phyloP scores from a whole-genome alignment of 2,888 invertebrate species.

The Tenthredo notha region DNA sequence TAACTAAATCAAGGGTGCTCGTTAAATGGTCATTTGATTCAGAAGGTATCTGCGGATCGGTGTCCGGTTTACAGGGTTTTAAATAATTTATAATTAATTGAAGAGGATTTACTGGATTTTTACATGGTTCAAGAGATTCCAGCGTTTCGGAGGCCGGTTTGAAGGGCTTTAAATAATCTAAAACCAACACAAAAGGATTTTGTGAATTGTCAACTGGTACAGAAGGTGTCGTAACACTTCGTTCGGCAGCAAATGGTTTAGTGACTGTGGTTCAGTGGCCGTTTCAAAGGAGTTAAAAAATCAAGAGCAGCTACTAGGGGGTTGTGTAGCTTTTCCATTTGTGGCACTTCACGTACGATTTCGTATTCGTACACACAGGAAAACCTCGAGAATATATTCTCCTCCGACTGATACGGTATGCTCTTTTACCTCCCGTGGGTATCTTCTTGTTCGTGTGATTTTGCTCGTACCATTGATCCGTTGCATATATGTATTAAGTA shows the following conservation, averaged over 20 bases:
- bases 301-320: too few relatives aligned
- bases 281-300: not conserved
- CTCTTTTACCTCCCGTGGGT: not conserved
- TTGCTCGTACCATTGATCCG: not conserved
- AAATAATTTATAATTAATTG: not conserved
- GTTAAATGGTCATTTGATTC: not conserved
- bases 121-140: not conserved
- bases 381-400: too few relatives aligned
- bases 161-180: not conserved
- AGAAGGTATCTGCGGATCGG: not conserved
- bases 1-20: not conserved
- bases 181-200: not conserved
- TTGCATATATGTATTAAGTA: not conserved
- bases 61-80: not conserved
- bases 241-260: too few relatives aligned
- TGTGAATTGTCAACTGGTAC: not conserved
- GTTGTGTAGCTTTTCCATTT: not conserved
- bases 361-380: too few relatives aligned
- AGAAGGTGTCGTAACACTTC: not conserved
- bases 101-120: not conserved
- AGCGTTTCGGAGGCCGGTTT: not conserved
- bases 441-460: not conserved
- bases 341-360: too few relatives aligned
- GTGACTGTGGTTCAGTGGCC: not conserved
- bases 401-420: not conserved